Evolutionary conservation across 2,113 vertebrate genomes (phyloP), one percentile per base, ranked within the genome.

Genomic region (Collichthys lucidus): DNA sequence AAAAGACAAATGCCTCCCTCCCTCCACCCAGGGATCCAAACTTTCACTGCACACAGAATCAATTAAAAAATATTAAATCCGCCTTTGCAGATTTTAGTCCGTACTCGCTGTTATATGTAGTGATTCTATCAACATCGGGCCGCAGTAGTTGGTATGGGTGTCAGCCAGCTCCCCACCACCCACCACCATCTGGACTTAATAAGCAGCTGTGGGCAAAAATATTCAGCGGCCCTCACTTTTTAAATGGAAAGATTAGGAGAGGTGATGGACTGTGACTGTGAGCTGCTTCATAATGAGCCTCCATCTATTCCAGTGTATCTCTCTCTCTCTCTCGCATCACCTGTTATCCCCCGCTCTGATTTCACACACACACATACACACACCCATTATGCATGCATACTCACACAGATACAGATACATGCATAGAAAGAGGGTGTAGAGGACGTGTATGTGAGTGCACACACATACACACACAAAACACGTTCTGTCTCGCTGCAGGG

Each of bases 181-280:
- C 55, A 86, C 88, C 79, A 79, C 92, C 90, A 92, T 90, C 90
- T 90, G 88, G 90, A 86, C 87, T 83, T 91, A 92, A 91, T 93
- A 89, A 91, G 89, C 89, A 88, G 91, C 89, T 86, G 88, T 89
- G 90, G 88, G 89, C 81, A 82, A 80, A 88, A 92, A 92, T 90
- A 86, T 92, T 90, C 83, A 84, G 83, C 44, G 60, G 19, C 83
- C 84, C 83, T 88, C 82, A 89, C 84, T 84, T 89, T 92, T 91
- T 93, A 92, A 93, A 92, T 90, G 88, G 86, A 84, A 86, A 91
- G 92, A 92, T 93, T 91, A 94, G 90, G 83, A 62, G 90, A 88
- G 90, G 90, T 90, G 92, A 93, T 88, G 85, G 93, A 91, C 92
- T 90, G 91, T 91, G 93, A 92, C 93, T 89, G 89, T 88, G 92